These are phyloP conservation scores for Hoplostethus mediterraneus DNA, from an alignment of 2,797 vertebrate species.

Conservation along the genomic window DNA sequence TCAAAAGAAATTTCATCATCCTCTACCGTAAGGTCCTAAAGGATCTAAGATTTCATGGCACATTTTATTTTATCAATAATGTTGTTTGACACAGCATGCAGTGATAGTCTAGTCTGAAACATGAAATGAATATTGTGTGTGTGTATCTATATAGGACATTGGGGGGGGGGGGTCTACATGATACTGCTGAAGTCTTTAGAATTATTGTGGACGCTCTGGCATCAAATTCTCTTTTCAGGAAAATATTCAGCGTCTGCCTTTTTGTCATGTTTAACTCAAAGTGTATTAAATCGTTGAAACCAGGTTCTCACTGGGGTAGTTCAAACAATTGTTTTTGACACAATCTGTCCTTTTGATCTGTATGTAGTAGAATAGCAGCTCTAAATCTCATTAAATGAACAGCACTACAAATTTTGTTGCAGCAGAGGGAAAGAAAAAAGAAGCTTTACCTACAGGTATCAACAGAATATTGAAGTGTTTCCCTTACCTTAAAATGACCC, in stretches of 20 bases:
- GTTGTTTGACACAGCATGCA: slow-evolving; percentile 3
- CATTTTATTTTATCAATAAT: slow-evolving; percentile 27
- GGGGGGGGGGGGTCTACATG: slow-evolving; percentile 8
- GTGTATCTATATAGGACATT: too few species aligned
- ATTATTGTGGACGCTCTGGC: not conserved
- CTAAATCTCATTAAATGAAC: too few species aligned
- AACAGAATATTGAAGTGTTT: too few species aligned
- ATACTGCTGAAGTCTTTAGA: not conserved
- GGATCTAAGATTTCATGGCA: slow-evolving; percentile 12
- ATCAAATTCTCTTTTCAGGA: not conserved
- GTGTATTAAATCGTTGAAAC: not conserved
- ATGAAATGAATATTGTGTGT: not conserved
- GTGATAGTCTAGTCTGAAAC: too few species aligned
- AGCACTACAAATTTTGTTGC: too few species aligned
- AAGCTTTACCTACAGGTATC: too few species aligned
- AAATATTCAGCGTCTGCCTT: not conserved
- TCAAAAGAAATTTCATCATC: not conserved
- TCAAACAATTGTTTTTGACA: not conserved
- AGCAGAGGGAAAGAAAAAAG: too few species aligned
- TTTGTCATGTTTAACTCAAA: not conserved
- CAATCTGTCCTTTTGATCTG: too few species aligned
- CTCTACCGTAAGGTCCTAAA: not conserved
- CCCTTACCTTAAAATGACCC: too few species aligned
- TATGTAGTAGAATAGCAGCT: too few species aligned
- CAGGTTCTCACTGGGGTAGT: not conserved